A percentile compares a stretch with the other conserved stretches of the same genome.
These are phyloP conservation scores for Belonocnema kinseyi DNA, from an alignment of 1,140 invertebrate genomes.

Conservation along the genomic window DNA sequence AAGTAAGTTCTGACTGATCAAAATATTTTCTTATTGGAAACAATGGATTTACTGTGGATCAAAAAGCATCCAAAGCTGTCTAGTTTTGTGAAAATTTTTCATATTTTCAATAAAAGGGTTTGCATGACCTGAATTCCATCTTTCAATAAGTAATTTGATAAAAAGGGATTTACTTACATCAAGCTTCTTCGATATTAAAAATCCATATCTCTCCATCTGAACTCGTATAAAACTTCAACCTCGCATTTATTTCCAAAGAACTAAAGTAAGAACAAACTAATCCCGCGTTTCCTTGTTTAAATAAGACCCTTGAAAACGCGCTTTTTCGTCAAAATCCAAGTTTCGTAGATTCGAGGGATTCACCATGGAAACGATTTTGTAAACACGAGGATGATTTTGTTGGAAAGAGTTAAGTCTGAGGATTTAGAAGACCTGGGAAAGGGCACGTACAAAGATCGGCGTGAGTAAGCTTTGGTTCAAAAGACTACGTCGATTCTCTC, in stretches of 20 bases:
- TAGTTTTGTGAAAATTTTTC: no score
- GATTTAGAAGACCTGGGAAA: constrained; percentile 8
- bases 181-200: no score
- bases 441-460: constrained; percentile 15
- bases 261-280: background rate
- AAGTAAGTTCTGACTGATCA: background rate
- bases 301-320: background rate
- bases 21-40: background rate
- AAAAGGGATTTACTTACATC: no score
- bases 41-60: background rate
- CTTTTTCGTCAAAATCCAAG: background rate
- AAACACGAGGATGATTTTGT: constrained; percentile 2
- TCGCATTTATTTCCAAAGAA: no score
- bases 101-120: no score
- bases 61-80: no score
- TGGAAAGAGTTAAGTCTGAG: constrained; percentile 25
- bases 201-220: no score
- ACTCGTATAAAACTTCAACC: no score
- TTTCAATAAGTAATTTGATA: no score
- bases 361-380: background rate
- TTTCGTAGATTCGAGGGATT: constrained; percentile 24
- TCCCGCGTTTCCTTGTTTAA: no score
- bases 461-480: constrained; percentile 25
- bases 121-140: no score
- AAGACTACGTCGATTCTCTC: constrained; percentile 28